phyloP scores from a whole-genome alignment of 1,140 invertebrate genomes.

The Trichonephila inaurata region DNA sequence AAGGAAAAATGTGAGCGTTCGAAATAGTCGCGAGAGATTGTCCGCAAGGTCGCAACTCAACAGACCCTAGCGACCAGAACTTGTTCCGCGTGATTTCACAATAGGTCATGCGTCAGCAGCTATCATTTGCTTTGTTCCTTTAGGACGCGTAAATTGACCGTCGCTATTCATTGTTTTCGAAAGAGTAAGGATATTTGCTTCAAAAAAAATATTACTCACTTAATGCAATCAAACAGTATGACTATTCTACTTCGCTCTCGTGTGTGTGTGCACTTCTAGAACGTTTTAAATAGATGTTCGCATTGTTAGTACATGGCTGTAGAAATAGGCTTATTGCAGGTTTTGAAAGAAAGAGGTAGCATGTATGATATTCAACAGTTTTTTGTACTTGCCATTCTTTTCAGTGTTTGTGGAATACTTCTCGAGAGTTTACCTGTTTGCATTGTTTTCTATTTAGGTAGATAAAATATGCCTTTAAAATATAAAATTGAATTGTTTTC shows the following conservation, averaged over 20 bases:
- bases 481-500: too few relatives aligned
- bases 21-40: background rate
- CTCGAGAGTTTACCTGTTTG: too few relatives aligned
- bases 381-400: background rate
- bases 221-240: background rate
- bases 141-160: slow-evolving; percentile 29
- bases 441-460: too few relatives aligned
- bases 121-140: slow-evolving; percentile 1
- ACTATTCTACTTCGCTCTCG: background rate
- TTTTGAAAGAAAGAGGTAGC: background rate
- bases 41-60: slow-evolving; percentile 40
- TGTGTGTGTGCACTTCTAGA: background rate
- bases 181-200: background rate
- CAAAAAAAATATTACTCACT: background rate
- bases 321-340: background rate
- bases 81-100: slow-evolving; percentile 40
- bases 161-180: slow-evolving; percentile 10
- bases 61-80: slow-evolving; percentile 8
- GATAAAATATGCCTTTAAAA: too few relatives aligned
- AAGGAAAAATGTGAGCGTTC: background rate
- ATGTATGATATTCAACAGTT: background rate
- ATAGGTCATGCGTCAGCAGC: slow-evolving; percentile 27
- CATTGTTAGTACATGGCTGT: background rate
- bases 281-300: background rate
- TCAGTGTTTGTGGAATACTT: too few relatives aligned